Conservation (phyloP, 2,888 invertebrate genomes). For the Panopea generosa region DNA sequence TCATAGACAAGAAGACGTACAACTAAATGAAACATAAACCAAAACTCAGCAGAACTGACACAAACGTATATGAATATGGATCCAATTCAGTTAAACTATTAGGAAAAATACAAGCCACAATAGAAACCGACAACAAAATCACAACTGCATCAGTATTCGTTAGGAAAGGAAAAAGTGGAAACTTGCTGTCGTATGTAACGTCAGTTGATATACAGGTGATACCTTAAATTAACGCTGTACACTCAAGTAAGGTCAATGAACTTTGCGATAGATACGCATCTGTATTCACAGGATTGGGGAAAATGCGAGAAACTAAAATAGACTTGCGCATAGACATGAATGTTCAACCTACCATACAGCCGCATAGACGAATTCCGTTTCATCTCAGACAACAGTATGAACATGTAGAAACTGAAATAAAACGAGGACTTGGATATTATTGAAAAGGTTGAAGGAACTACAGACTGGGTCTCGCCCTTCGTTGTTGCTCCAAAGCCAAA, state of each 20-base stretch:
- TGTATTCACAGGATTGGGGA: slow-evolving; percentile 42
- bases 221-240: neutral
- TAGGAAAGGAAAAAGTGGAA: too few relatives aligned
- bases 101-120: neutral
- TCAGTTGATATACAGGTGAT: too few relatives aligned
- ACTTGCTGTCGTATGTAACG: too few relatives aligned
- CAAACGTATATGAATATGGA: slow-evolving; percentile 20
- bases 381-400: slow-evolving; percentile 53
- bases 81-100: neutral
- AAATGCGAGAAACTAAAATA: slow-evolving; percentile 41
- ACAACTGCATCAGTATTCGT: neutral
- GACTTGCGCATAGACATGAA: slow-evolving; percentile 20
- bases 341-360: slow-evolving; percentile 41
- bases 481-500: slow-evolving; percentile 59
- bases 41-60: neutral
- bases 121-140: slow-evolving; percentile 17
- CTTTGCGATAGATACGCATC: slow-evolving; percentile 11
- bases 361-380: slow-evolving; percentile 60
- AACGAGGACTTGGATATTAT: slow-evolving; percentile 65
- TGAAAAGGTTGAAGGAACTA: slow-evolving; percentile 65
- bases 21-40: neutral
- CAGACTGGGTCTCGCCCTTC: slow-evolving; percentile 67
- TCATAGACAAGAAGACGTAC: slow-evolving; percentile 9
- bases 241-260: neutral
- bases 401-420: slow-evolving; percentile 62